Percentiles rank a stretch among this genome's conserved stretches.
Conservation (phyloP, 2,888 invertebrate species). For the Microctonus aethiopoides region DNA sequence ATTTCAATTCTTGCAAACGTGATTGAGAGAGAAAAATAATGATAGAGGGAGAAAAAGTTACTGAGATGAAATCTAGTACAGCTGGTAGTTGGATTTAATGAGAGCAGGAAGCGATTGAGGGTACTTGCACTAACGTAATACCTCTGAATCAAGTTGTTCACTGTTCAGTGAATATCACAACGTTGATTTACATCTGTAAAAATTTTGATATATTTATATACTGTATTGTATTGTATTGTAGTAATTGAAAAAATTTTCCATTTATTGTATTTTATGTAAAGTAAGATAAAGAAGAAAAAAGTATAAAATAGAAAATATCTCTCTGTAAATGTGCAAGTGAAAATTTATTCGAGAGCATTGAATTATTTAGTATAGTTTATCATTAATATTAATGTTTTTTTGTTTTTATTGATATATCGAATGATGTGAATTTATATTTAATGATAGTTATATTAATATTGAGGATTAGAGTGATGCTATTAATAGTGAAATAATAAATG, state of each 20-base stretch:
- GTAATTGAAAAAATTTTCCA: not conserved
- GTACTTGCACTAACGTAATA: constrained; percentile 36
- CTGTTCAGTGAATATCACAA: not conserved
- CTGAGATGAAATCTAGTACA: constrained; percentile 42
- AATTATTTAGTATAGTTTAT: not conserved
- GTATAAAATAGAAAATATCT: constrained; percentile 3
- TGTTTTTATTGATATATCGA: not conserved
- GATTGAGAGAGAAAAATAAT: constrained; percentile 3
- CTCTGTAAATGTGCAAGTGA: not conserved
- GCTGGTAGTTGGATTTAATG: constrained; percentile 42
- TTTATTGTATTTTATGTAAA: not conserved
- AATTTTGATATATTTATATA: not conserved
- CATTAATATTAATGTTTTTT: not conserved
- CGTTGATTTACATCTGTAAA: constrained; percentile 1
- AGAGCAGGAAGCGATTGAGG: constrained; percentile 44
- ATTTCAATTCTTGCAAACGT: not conserved
- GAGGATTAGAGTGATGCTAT: not conserved
- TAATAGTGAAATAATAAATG: not conserved
- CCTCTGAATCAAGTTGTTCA: constrained; percentile 17
- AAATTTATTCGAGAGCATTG: not conserved
- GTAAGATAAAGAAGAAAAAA: not conserved
- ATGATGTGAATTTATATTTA: not conserved
- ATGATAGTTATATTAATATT: not conserved
- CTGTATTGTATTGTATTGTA: not conserved
- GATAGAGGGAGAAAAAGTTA: constrained; percentile 27